phyloP scores from a whole-genome alignment of 2,888 invertebrate genomes.

The Drosophila falleni region DNA sequence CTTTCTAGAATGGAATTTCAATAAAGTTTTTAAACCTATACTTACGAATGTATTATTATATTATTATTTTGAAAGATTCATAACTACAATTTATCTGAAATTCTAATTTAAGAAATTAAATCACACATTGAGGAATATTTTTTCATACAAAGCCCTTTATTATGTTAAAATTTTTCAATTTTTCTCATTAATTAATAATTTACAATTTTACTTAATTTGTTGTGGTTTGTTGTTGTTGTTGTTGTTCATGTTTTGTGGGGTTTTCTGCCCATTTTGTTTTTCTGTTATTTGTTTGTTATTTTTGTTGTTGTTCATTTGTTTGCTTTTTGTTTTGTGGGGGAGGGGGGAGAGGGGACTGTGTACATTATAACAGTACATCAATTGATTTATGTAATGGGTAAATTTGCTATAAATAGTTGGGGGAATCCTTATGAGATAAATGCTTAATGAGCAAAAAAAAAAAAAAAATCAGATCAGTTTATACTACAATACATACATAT shows the following conservation, averaged over 20 bases:
- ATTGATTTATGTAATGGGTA: constrained; percentile 73
- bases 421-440: constrained; percentile 74
- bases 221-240: constrained; percentile 28
- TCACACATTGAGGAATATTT: constrained; percentile 11
- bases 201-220: constrained; percentile 65
- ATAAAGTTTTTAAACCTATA: no score
- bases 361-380: constrained; percentile 78
- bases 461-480: constrained; percentile 72
- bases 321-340: constrained; percentile 12
- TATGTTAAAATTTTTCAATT: constrained; percentile 78
- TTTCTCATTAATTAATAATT: constrained; percentile 73
- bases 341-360: constrained; percentile 19
- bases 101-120: background rate
- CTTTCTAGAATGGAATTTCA: no score
- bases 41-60: no score
- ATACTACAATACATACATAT: constrained; percentile 71
- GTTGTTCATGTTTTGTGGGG: constrained; percentile 30
- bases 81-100: no score
- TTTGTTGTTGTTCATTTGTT: constrained; percentile 35
- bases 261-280: constrained; percentile 20
- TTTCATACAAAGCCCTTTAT: constrained; percentile 82
- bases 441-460: constrained; percentile 81
- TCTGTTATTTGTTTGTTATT: constrained; percentile 32
- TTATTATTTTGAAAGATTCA: no score
- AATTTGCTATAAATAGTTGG: constrained; percentile 79